phyloP scores from a whole-genome alignment of 2,113 vertebrate species.

The Neodon shergylaensis region DNA sequence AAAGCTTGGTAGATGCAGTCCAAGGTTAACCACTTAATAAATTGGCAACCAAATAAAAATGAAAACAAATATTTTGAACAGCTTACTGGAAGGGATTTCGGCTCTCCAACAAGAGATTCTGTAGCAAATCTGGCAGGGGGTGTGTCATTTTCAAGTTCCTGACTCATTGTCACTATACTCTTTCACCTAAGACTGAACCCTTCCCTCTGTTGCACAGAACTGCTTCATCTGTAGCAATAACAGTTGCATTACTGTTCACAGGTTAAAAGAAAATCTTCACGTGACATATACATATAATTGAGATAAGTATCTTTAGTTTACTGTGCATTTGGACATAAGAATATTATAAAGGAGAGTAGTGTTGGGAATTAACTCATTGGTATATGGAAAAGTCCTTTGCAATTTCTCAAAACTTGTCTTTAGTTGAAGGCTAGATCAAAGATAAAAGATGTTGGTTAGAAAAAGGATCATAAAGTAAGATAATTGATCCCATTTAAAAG shows the following conservation, averaged over 20 bases:
- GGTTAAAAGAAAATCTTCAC: slow-evolving; percentile 32
- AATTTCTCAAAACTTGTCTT: slow-evolving; percentile 46
- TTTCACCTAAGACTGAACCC: slow-evolving; percentile 62
- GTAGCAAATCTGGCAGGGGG: slow-evolving; percentile 60
- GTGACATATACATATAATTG: slow-evolving; percentile 12
- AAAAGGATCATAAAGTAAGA: slow-evolving; percentile 44
- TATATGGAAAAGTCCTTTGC: slow-evolving; percentile 27
- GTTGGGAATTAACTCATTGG: neutral
- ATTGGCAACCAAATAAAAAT: slow-evolving; percentile 75
- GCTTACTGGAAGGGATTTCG: slow-evolving; percentile 76
- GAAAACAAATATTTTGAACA: slow-evolving; percentile 72
- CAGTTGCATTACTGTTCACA: neutral
- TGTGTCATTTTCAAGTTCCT: slow-evolving; percentile 69
- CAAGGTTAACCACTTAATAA: slow-evolving; percentile 81
- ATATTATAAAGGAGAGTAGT: slow-evolving; percentile 40
- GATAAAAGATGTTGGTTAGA: slow-evolving; percentile 44
- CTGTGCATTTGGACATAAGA: slow-evolving; percentile 53
- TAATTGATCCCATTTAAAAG: slow-evolving; percentile 32
- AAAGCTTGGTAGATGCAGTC: slow-evolving; percentile 71
- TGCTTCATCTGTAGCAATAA: slow-evolving; percentile 42
- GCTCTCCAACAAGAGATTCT: slow-evolving; percentile 76
- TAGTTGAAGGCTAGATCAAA: slow-evolving; percentile 33
- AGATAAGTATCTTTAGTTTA: slow-evolving; percentile 45
- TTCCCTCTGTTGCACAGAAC: neutral
- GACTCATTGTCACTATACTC: slow-evolving; percentile 72